Evolutionary conservation across 2,113 vertebrate genomes (phyloP), one percentile per base, ranked within the genome.

Genomic region (Puntigrus tetrazona): DNA sequence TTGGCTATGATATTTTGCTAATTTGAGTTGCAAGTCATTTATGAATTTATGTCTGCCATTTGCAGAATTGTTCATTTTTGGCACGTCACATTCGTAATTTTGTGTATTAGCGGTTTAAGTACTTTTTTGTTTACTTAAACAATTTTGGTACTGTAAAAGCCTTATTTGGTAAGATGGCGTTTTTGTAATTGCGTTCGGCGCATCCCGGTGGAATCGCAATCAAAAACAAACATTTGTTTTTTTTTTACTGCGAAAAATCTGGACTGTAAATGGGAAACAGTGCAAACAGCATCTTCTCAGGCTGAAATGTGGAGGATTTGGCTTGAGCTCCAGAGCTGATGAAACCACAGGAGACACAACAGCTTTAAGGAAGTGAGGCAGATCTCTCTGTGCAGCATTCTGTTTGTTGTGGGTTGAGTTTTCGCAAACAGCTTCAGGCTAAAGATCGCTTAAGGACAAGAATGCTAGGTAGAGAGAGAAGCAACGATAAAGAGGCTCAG

Each of bases 341-440:
- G 82, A 86, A 83, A 86, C 57, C 25, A 79, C 31, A 41, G 78
- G 79, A 85, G 79, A 85, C 73, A 38, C 57, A 52, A 77, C 25
- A 83, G 65, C 78, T 87, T 88, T 75, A 72, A 83, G 65, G 55
- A 85, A 45, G 79, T 74, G 63, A 57, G 45, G 50, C 38, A n/a
- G 29, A 82, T 36, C 70, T 72, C 36, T 72, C 73, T 79, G 27
- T 25, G 31, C 59, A 10, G 31, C 41, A 86, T 88, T 88, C 43
- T 91, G 88, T 90, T 92, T 90, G 82, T 87, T 76, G 87, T 90
- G 76, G 67, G 87, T 89, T 87, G 61, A 89, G 87, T 86, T 75
- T 86, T 81, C 70, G 87, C 90, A 94, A 73, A 90, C 90, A 91
- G 92, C 92, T 92, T 88, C 85, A 73, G 84, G 92, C 90, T 90